Conservation (phyloP, 1,140 invertebrate species). For the Ips nitidus region DNA sequence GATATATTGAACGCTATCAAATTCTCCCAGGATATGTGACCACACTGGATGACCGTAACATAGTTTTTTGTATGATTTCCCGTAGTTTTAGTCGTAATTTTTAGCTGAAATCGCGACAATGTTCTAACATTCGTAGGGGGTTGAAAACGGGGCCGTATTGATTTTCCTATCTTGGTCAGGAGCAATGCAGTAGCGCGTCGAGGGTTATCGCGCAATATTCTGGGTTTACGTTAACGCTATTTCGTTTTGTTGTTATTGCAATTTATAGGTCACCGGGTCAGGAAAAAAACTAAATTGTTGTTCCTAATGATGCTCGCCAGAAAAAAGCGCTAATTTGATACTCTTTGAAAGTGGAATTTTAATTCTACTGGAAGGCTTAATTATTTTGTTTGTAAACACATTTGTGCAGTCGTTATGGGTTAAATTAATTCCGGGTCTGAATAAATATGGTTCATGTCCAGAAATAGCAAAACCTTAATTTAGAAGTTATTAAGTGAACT, state of each 20-base stretch:
- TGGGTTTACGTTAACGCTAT: constrained; percentile 9
- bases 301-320: no score
- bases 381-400: no score
- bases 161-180: constrained; percentile 13
- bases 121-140: constrained; percentile 14
- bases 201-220: not conserved
- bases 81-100: constrained; percentile 4
- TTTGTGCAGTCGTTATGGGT: no score
- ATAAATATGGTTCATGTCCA: no score
- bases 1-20: not conserved
- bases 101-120: constrained; percentile 14
- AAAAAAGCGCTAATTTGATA: no score
- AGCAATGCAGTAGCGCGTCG: constrained; percentile 22
- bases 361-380: no score
- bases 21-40: not conserved
- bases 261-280: no score
- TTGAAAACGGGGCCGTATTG: constrained; percentile 18
- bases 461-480: no score
- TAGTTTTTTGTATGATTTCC: not conserved
- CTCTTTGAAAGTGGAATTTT: no score
- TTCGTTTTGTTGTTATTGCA: not conserved
- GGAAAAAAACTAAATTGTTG: no score
- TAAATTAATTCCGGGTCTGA: no score
- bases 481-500: no score
- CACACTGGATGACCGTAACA: not conserved